Conservation (phyloP, 2,888 invertebrate species). For the Taenaris catops region DNA sequence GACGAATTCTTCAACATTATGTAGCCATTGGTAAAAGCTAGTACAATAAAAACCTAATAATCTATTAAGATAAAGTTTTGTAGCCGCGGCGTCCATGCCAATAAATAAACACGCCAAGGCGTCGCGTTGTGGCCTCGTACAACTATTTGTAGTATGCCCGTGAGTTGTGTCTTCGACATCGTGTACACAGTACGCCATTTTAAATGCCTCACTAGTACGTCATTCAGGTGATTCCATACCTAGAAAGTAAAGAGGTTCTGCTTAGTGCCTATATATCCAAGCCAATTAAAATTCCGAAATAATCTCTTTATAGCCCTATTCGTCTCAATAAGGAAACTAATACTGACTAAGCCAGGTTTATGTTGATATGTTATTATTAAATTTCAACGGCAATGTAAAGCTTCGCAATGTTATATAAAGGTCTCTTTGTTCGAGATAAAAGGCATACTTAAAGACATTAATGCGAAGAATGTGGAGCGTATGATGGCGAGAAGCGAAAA, state of each 20-base stretch:
- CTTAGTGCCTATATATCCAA: constrained; percentile 20
- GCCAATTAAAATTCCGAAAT: not conserved
- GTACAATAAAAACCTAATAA: constrained; percentile 13
- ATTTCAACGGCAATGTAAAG: constrained; percentile 6
- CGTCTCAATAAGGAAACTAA: not conserved
- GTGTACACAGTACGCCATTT: constrained; percentile 40
- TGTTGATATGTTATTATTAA: constrained; percentile 2
- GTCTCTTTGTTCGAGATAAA: constrained; percentile 24
- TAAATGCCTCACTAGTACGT: constrained; percentile 57
- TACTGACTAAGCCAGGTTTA: not conserved
- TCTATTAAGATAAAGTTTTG: constrained; percentile 10
- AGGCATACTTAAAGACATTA: constrained; percentile 34
- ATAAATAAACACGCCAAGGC: constrained; percentile 32
- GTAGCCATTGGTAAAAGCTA: not conserved
- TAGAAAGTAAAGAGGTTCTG: too few relatives aligned
- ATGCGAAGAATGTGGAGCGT: constrained; percentile 37
- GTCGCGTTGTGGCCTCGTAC: constrained; percentile 56
- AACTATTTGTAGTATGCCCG: constrained; percentile 59
- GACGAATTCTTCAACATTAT: too few relatives aligned
- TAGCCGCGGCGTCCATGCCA: constrained; percentile 12
- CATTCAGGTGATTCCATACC: too few relatives aligned
- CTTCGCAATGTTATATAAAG: constrained; percentile 16
- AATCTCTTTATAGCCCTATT: not conserved
- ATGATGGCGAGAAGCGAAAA: constrained; percentile 27
- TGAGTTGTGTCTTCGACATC: constrained; percentile 30